Evolutionary conservation across 1,140 invertebrate genomes (phyloP).

Genomic region (Chironomus striatipennis): DNA sequence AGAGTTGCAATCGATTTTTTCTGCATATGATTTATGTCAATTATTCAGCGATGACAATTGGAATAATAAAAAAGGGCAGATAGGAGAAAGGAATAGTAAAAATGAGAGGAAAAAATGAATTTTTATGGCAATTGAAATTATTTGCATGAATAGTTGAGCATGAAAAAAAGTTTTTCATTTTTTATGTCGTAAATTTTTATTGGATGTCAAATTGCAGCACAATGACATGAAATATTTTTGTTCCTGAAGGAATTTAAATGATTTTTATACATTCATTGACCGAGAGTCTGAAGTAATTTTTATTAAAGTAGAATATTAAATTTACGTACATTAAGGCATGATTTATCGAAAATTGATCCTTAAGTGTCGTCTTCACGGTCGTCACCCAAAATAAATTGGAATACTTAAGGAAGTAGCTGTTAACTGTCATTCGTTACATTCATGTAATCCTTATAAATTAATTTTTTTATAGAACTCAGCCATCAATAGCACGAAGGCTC

Average conservation of each 20-base stretch:
- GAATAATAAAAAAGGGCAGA: background rate
- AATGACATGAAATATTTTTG: no score
- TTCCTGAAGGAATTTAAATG: background rate
- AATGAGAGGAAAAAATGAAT: background rate
- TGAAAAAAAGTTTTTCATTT: background rate
- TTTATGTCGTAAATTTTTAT: background rate
- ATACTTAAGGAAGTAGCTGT: background rate
- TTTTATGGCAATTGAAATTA: conserved; percentile 14
- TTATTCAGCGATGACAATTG: conserved; percentile 9
- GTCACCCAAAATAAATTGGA: conserved; percentile 2
- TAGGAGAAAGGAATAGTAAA: background rate
- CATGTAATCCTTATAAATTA: conserved; percentile 3
- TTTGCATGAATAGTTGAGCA: conserved; percentile 2
- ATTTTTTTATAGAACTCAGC: background rate
- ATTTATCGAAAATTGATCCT: background rate
- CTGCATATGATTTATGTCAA: conserved; percentile 22
- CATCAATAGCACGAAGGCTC: background rate
- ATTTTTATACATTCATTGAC: background rate
- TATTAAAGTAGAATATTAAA: no score
- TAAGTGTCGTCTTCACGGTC: background rate
- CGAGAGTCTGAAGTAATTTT: no score
- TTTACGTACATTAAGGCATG: no score
- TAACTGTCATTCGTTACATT: conserved; percentile 12
- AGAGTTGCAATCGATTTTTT: background rate
- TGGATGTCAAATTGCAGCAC: background rate